Base-by-base conservation (phyloP, 2,888 invertebrate genomes). In the Mechanitis mazaeus region DNA sequence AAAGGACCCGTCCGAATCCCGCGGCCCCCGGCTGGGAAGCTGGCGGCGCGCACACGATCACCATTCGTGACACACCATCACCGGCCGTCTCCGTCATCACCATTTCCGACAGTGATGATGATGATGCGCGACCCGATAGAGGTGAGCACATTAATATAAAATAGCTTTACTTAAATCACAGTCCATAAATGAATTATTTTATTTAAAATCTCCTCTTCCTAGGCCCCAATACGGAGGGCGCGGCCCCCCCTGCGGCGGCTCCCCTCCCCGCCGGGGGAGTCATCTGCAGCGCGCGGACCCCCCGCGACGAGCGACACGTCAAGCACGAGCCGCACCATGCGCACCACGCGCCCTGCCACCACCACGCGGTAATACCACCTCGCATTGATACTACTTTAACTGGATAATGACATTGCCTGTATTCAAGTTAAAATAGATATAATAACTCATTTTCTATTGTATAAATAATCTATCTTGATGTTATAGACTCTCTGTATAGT, bases 11-110 rank as follows among this genome's bases (percentile, higher is more conserved):
- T 74, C 72, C 67, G 61, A 28, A 64, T 55, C 11, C 64, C 61
- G 69, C 66, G 64, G 72, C 68, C 69, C 69, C 75, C 70, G 70
- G 65, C 62, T 70, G 75, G 66, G 68, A 59, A 54, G 54, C 64
- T 83, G 83, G 69, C 80, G 68, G 80, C 47, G 94, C 95, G 73
- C 97, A 96, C 78, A 97, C 97, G 20, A 98, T 98, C 78, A 97
- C 98, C 61, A 98, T 98, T 75, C 94, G 96, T 70, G 98, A 98
- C 85, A 97, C 98, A 35, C 98, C 98, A 1, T 97, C 97, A 42
- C 98, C 98, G 3, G 95, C 97, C 54, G 97, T 96, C 57, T 96
- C 97, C 61, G 97, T 98, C 72, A 98, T 98, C 77, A 98, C 98
- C 53, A 97, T 97, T 75, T 96, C 96, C 28, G 98, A 98, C 81